These are phyloP conservation scores for Atrina japonica DNA, from an alignment of 2,888 invertebrate species.

Conservation along the genomic window DNA sequence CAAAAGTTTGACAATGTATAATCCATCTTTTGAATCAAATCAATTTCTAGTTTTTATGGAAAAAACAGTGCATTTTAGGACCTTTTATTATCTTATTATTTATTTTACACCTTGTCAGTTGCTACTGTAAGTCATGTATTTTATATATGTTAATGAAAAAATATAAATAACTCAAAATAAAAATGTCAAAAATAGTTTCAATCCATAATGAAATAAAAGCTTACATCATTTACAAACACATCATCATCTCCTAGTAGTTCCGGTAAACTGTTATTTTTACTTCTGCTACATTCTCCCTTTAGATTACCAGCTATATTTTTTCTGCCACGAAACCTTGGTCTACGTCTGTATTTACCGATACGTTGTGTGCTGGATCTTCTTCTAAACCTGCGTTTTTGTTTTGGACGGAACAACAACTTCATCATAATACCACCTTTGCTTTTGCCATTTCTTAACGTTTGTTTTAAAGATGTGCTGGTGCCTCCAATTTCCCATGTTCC, in stretches of 20 bases:
- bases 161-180: no score
- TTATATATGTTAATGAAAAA: no score
- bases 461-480: conserved; percentile 32
- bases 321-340: conserved; percentile 6
- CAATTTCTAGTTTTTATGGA: no score
- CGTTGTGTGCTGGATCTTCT: conserved; percentile 26
- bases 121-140: no score
- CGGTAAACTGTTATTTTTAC: not conserved
- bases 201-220: no score
- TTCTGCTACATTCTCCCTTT: not conserved
- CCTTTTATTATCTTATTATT: no score
- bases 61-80: no score
- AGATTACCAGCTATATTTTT: not conserved
- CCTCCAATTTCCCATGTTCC: conserved; percentile 44
- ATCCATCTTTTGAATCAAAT: no score
- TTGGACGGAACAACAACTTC: conserved; percentile 46
- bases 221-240: conserved; percentile 19
- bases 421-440: conserved; percentile 51
- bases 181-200: no score
- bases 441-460: conserved; percentile 36
- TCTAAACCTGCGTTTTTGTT: conserved; percentile 21
- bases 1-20: no score
- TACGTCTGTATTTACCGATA: conserved; percentile 18
- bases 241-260: not conserved
- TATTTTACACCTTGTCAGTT: no score